Base-by-base conservation (phyloP, 2,888 invertebrate species). In the Hipparchia semele region DNA sequence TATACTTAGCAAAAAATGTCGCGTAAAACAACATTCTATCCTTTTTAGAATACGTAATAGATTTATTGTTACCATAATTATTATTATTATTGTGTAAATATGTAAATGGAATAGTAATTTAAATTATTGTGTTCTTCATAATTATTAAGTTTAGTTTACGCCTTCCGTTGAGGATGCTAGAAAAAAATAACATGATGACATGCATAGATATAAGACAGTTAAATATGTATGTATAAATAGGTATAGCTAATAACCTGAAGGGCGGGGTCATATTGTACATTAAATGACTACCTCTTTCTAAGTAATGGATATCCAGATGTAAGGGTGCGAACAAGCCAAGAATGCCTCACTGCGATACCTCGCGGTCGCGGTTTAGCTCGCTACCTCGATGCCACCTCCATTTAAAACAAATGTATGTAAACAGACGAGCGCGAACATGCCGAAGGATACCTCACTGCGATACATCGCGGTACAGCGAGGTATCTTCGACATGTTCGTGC, bases 71-170 rank as follows among this genome's bases (percentile, higher is more conserved):
- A 86, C 84, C 79, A 81, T 84, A 54, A 70, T 62, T 81, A 84
- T 82, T 84, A 46, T 46, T 68, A 82, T 84, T 82, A 84, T 82
- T 84, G 77, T 92, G 93, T 93, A 93, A 89, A 94, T 93, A 93
- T 92, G 91, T 93, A 92, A 83, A 92, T 91, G 85, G 88, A 79
- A 91, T 91, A 91, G 91, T 90, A 90, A 91, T 91, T 91, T 90
- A 93, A 89, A 90, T 90, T 90, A 90, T 90, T 90, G 92, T 92
- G 92, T 92, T 92, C 90, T 87, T 87, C 83, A 66, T 71, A n/a
- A n/a, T n/a, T n/a, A 58, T 51, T 73, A 73, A 78, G 69, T 73
- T 85, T 82, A 82, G 84, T 86, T 83, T 73, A 76, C 53, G 73
- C 73, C 70, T 77, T 74, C 60, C 65, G 61, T 75, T 71, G 74